Percentiles rank a stretch among this genome's conserved stretches.
Conservation (phyloP, 2,113 vertebrate species). For the Cairina moschata region DNA sequence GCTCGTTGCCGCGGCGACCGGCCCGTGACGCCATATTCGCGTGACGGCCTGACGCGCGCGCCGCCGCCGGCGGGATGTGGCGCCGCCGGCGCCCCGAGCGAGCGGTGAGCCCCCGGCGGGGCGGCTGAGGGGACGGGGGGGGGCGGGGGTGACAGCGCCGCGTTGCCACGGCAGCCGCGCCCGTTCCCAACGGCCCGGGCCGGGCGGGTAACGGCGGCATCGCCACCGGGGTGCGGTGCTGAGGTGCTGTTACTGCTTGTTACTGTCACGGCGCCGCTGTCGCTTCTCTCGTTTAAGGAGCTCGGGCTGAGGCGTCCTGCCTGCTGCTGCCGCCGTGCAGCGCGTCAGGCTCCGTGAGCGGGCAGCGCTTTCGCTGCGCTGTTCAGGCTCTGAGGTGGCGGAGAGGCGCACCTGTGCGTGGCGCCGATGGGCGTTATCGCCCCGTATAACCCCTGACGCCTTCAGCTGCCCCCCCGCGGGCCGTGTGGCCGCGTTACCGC, state of each 20-base stretch:
- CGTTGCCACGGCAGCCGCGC: too few species aligned
- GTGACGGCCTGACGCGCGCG: not conserved
- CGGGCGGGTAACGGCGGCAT: too few species aligned
- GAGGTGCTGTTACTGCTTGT: too few species aligned
- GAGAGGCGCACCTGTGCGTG: not conserved
- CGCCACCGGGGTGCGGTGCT: too few species aligned
- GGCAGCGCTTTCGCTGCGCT: not conserved
- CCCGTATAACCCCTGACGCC: too few species aligned
- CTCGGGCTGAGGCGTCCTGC: not conserved
- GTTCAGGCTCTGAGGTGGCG: not conserved
- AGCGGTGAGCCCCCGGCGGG: not conserved
- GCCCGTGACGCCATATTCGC: not conserved
- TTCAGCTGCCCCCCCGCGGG: too few species aligned
- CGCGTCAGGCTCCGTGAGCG: too few species aligned
- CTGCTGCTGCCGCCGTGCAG: not conserved
- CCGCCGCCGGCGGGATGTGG: not conserved
- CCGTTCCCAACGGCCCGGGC: not conserved
- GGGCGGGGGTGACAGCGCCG: not conserved
- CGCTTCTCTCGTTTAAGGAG: not conserved
- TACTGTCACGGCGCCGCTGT: not conserved
- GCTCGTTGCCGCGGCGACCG: not conserved
- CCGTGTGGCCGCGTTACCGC: too few species aligned
- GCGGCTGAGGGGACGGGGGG: not conserved
- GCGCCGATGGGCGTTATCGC: not conserved
- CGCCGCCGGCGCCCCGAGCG: not conserved